phyloP scores from a whole-genome alignment of 2,888 invertebrate genomes.

The Sthenelais limicola region DNA sequence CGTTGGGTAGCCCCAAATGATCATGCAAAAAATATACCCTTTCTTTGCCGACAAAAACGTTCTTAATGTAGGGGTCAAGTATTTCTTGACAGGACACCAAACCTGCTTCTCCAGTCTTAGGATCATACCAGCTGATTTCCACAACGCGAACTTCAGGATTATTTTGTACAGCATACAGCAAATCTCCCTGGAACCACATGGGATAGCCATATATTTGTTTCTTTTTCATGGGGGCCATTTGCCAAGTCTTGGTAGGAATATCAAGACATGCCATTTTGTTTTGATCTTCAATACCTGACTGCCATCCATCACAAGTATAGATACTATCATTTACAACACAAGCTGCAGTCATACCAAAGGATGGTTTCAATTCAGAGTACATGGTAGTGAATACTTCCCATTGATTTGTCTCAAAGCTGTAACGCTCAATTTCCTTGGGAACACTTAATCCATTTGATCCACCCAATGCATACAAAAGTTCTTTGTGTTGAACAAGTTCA shows the following conservation, averaged over 20 bases:
- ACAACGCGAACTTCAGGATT: slow-evolving; percentile 1
- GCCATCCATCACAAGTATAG: slow-evolving; percentile 21
- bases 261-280: slow-evolving; percentile 12
- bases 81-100: not conserved
- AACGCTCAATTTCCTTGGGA: slow-evolving; percentile 12
- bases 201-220: slow-evolving; percentile 19
- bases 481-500: not conserved
- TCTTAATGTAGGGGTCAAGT: too few species aligned
- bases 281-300: slow-evolving; percentile 3
- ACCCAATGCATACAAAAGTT: slow-evolving; percentile 1
- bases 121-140: slow-evolving; percentile 18
- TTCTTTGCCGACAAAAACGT: too few species aligned
- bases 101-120: not conserved
- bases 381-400: slow-evolving; percentile 17
- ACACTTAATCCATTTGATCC: slow-evolving; percentile 15
- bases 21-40: too few species aligned
- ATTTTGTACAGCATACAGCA: slow-evolving; percentile 6
- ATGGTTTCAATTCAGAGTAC: slow-evolving; percentile 6
- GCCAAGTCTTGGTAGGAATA: not conserved
- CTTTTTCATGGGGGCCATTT: not conserved
- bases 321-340: slow-evolving; percentile 10
- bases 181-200: slow-evolving; percentile 4
- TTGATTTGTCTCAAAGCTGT: slow-evolving; percentile 23
- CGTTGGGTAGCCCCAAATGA: too few species aligned
- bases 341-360: slow-evolving; percentile 14